A percentile compares a stretch with the other conserved stretches of the same genome.
These are phyloP conservation scores for Alosa sapidissima DNA, from an alignment of 2,797 vertebrate species.

Conservation along the genomic window DNA sequence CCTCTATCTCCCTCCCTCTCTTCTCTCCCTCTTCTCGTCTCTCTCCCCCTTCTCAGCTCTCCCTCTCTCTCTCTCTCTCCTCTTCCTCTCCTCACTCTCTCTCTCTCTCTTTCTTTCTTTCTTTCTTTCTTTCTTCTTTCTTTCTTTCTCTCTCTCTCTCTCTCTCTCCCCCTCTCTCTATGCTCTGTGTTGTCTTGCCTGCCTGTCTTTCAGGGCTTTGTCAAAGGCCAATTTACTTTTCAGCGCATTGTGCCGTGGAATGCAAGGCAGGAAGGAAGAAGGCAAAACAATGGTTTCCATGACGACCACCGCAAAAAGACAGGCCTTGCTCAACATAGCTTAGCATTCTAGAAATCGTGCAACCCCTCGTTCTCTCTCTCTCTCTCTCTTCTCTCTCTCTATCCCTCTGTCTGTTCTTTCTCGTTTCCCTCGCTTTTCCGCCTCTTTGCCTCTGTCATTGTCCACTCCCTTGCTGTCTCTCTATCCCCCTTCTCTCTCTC, in stretches of 20 bases:
- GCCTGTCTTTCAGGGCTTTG: slow-evolving; percentile 73
- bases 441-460: slow-evolving; percentile 4
- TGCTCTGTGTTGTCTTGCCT: slow-evolving; percentile 60
- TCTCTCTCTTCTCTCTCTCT: slow-evolving; percentile 17
- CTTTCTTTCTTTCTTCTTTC: background rate
- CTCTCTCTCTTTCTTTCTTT: slow-evolving; percentile 8
- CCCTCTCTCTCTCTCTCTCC: slow-evolving; percentile 35
- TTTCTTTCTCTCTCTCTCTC: too few relatives aligned
- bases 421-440: background rate
- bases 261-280: slow-evolving; percentile 76
- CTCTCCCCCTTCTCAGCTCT: too few relatives aligned
- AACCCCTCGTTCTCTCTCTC: slow-evolving; percentile 17
- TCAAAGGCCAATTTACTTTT: slow-evolving; percentile 78
- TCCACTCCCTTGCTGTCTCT: background rate
- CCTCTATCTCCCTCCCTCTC: too few relatives aligned
- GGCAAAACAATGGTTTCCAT: slow-evolving; percentile 77
- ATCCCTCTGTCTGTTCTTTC: background rate
- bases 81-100: background rate
- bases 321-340: slow-evolving; percentile 26
- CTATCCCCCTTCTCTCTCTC: background rate
- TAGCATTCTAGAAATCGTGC: slow-evolving; percentile 38
- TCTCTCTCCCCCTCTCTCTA: slow-evolving; percentile 35
- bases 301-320: slow-evolving; percentile 56
- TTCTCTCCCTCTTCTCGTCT: too few relatives aligned
- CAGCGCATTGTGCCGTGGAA: slow-evolving; percentile 75